phyloP scores from a whole-genome alignment of 2,888 invertebrate genomes.

The Platypus cylindrus region DNA sequence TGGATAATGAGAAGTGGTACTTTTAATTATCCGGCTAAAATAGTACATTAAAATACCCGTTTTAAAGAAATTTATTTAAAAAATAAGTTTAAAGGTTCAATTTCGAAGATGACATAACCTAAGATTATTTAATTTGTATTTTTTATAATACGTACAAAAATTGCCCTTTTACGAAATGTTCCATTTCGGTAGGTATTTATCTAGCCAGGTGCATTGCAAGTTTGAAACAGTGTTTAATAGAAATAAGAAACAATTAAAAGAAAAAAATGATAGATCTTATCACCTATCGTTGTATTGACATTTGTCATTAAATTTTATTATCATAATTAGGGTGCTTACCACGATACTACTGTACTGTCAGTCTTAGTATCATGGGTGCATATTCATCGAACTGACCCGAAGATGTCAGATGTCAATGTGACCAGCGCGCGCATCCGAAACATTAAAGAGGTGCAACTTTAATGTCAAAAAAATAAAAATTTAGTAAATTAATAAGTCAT shows the following conservation, averaged over 20 bases:
- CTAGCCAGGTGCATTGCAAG: slow-evolving; percentile 1
- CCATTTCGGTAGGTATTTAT: slow-evolving; percentile 19
- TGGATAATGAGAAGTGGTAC: slow-evolving; percentile 27
- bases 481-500: too few relatives aligned
- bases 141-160: slow-evolving; percentile 21
- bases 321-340: too few relatives aligned
- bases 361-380: too few relatives aligned
- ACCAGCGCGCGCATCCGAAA: too few relatives aligned
- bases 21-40: slow-evolving; percentile 25
- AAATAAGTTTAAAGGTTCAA: background rate
- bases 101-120: slow-evolving; percentile 16
- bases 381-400: too few relatives aligned
- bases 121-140: slow-evolving; percentile 2
- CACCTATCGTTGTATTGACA: background rate
- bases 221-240: background rate
- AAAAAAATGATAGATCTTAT: background rate
- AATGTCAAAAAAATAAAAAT: too few relatives aligned
- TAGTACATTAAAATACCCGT: slow-evolving; percentile 3
- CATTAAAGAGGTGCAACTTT: too few relatives aligned
- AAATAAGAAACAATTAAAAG: background rate
- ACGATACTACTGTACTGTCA: slow-evolving; percentile 1
- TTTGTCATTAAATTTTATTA: background rate
- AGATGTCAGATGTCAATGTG: too few relatives aligned
- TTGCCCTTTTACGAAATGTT: slow-evolving; percentile 27
- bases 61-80: slow-evolving; percentile 2